Conservation (phyloP, 1,140 invertebrate species). For the Muscidifurax raptorellus region DNA sequence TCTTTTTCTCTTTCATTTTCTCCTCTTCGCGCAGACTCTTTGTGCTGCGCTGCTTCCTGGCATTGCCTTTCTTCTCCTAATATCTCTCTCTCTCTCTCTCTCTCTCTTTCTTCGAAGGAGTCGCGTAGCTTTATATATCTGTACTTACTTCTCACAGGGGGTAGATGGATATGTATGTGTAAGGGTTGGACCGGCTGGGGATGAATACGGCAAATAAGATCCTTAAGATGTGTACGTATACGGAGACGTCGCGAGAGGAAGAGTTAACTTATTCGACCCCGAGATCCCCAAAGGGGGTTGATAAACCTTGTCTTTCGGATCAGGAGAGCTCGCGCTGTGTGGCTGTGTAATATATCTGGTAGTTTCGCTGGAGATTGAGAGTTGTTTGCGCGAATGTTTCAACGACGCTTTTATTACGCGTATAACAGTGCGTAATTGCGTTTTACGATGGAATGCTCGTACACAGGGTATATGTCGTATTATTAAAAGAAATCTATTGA, state of each 20-base stretch:
- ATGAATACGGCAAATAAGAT: constrained; percentile 11
- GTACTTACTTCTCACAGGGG: not conserved
- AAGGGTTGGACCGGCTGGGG: not conserved
- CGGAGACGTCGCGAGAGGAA: not conserved
- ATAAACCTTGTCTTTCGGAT: not conserved
- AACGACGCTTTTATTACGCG: too few species aligned
- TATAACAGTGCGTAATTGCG: too few species aligned
- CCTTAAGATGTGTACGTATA: not conserved
- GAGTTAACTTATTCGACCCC: not conserved
- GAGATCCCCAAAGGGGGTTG: not conserved
- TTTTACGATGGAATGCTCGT: too few species aligned
- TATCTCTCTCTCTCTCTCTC: constrained; percentile 21
- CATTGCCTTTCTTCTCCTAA: constrained; percentile 1
- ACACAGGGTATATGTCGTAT: too few species aligned
- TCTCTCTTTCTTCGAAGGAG: not conserved
- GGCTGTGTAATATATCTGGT: not conserved
- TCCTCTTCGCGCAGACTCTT: not conserved
- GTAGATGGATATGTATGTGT: not conserved
- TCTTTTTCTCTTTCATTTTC: not conserved
- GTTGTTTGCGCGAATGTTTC: not conserved
- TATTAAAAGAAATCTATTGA: too few species aligned
- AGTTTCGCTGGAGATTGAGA: not conserved
- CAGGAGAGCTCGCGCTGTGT: too few species aligned
- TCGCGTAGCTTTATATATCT: not conserved
- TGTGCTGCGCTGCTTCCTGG: constrained; percentile 4